Percentiles rank a stretch among this genome's conserved stretches.
phyloP scores from a whole-genome alignment of 30 jellyfish, hydroid and myxozoan species.

The Morbakka virulenta region DNA sequence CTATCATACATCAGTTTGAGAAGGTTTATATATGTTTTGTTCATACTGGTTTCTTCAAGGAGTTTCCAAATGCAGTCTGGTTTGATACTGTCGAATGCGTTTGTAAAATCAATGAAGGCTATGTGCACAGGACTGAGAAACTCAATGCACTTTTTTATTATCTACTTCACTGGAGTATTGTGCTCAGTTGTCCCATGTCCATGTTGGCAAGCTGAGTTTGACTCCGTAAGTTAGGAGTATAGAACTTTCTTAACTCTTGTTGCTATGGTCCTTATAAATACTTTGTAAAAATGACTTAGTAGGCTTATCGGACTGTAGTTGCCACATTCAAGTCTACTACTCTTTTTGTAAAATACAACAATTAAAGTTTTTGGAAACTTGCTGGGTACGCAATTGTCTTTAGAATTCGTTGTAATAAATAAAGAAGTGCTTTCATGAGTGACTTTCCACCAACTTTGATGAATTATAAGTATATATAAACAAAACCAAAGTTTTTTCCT shows the following conservation, averaged over 20 bases:
- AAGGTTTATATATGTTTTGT: background rate
- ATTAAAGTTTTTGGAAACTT: no score
- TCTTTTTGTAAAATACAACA: no score
- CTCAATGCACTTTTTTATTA: background rate
- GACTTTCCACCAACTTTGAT: no score
- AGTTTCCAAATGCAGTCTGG: background rate
- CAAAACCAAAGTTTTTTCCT: no score
- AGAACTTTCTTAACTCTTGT: background rate
- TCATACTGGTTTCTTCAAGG: background rate
- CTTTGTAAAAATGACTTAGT: no score
- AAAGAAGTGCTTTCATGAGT: no score
- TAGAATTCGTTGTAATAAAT: no score
- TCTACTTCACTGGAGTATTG: background rate
- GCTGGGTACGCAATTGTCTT: no score
- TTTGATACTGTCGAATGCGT: constrained; percentile 14
- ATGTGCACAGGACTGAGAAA: constrained; percentile 1
- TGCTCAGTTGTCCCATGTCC: constrained; percentile 9
- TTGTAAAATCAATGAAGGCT: constrained; percentile 7
- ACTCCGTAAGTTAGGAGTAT: background rate
- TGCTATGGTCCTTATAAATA: constrained; percentile 1
- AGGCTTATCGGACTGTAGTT: no score
- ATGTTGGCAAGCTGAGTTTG: constrained; percentile 1
- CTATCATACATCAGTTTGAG: background rate
- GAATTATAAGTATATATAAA: no score
- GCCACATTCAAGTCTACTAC: no score